These are phyloP conservation scores for Sebastiscus albofasciatus DNA, from an alignment of 2,797 vertebrate genomes.

Conservation along the genomic window DNA sequence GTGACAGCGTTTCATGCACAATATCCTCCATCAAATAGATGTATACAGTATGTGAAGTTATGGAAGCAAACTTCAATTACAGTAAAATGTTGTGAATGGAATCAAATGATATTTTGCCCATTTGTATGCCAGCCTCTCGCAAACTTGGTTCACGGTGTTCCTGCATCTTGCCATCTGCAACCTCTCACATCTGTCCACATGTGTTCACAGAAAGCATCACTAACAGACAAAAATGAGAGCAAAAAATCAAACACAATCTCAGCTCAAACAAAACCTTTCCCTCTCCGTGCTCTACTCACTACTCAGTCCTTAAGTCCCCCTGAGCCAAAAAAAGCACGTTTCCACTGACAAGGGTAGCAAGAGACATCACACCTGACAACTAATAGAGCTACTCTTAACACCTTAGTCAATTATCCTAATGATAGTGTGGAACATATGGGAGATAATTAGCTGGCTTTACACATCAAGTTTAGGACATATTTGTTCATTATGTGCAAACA, in stretches of 20 bases:
- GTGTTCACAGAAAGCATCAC: not conserved
- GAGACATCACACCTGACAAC: constrained; percentile 2
- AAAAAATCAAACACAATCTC: not conserved
- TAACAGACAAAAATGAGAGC: not conserved
- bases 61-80: not conserved
- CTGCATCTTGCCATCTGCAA: not conserved
- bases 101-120: not conserved
- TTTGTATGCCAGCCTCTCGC: not conserved
- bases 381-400: not conserved
- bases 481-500: not conserved
- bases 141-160: not conserved
- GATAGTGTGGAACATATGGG: not conserved
- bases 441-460: not conserved
- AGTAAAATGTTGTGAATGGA: not conserved
- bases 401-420: constrained; percentile 4
- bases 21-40: not conserved
- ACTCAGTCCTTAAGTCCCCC: not conserved
- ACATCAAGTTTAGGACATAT: not conserved
- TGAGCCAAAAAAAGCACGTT: not conserved
- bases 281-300: not conserved
- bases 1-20: not conserved
- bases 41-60: not conserved
- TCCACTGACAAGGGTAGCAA: not conserved
- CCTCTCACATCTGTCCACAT: not conserved
- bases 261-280: not conserved